Percentiles rank a stretch among this genome's conserved stretches.
Conservation (phyloP, 2,888 invertebrate species). For the Apodemia mormo region DNA sequence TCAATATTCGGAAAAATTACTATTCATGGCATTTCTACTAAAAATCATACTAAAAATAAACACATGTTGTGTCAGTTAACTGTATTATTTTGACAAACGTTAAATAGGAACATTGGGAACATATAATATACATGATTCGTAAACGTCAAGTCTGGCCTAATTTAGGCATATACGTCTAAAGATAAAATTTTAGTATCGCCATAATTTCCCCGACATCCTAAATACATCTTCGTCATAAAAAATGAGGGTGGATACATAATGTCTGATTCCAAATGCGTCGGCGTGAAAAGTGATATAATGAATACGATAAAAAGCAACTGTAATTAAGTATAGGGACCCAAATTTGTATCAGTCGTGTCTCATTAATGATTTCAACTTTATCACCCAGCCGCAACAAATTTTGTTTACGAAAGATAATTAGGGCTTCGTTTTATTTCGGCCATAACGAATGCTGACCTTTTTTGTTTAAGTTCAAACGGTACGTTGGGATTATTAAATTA, state of each 20-base stretch:
- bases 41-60: too few species aligned
- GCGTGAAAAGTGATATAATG: constrained; percentile 54
- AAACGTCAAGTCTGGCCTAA: not conserved
- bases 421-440: constrained; percentile 2
- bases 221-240: constrained; percentile 3
- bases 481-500: not conserved
- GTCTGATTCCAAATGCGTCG: constrained; percentile 21
- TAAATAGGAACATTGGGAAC: not conserved
- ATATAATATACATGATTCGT: not conserved
- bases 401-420: constrained; percentile 18
- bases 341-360: constrained; percentile 51
- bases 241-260: constrained; percentile 7
- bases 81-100: not conserved
- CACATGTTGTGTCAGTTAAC: not conserved
- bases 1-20: too few species aligned
- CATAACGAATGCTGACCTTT: constrained; percentile 11
- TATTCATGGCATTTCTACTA: too few species aligned
- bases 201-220: not conserved
- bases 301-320: constrained; percentile 47
- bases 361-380: constrained; percentile 47
- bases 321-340: constrained; percentile 49
- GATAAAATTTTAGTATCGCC: constrained; percentile 3
- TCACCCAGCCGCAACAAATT: constrained; percentile 18
- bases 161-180: not conserved
- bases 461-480: not conserved